phyloP scores from a whole-genome alignment of 1,140 invertebrate genomes.

The Acromyrmex charruanus region DNA sequence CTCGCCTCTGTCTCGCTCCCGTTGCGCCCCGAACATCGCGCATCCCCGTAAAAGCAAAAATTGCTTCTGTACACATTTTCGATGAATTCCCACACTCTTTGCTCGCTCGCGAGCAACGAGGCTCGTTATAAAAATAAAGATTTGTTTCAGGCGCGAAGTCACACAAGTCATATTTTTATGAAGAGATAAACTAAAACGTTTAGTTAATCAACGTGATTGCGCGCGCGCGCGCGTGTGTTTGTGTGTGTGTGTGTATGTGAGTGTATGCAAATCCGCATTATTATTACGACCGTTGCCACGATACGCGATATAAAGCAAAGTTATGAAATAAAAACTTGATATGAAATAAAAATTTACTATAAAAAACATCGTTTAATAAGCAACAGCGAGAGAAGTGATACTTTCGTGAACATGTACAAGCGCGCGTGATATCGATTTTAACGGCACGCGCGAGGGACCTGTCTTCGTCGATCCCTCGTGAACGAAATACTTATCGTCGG shows the following conservation, averaged over 20 bases:
- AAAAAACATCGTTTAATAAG: slow-evolving; percentile 32
- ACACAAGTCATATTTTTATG: neutral
- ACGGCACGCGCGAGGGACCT: neutral
- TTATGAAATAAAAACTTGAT: slow-evolving; percentile 6
- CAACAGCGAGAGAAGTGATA: neutral
- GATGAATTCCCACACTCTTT: slow-evolving; percentile 48
- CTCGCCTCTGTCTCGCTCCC: slow-evolving; percentile 15
- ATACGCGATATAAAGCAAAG: neutral
- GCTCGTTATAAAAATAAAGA: slow-evolving; percentile 55
- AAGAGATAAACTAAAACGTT: neutral
- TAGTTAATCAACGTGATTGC: neutral
- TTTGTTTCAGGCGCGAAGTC: neutral
- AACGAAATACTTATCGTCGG: slow-evolving; percentile 63
- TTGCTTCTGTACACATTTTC: slow-evolving; percentile 72
- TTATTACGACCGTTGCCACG: neutral
- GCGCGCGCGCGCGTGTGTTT: too few relatives aligned
- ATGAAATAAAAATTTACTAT: neutral
- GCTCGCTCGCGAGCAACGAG: slow-evolving; percentile 39
- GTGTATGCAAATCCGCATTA: neutral
- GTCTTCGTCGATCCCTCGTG: slow-evolving; percentile 20
- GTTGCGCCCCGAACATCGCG: neutral
- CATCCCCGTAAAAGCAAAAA: slow-evolving; percentile 64
- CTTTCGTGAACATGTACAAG: neutral
- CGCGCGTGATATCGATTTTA: slow-evolving; percentile 47
- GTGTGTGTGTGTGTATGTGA: too few relatives aligned